These are phyloP conservation scores for Brachionus manjavacas DNA, from an alignment of 1,140 invertebrate genomes.

Conservation along the genomic window DNA sequence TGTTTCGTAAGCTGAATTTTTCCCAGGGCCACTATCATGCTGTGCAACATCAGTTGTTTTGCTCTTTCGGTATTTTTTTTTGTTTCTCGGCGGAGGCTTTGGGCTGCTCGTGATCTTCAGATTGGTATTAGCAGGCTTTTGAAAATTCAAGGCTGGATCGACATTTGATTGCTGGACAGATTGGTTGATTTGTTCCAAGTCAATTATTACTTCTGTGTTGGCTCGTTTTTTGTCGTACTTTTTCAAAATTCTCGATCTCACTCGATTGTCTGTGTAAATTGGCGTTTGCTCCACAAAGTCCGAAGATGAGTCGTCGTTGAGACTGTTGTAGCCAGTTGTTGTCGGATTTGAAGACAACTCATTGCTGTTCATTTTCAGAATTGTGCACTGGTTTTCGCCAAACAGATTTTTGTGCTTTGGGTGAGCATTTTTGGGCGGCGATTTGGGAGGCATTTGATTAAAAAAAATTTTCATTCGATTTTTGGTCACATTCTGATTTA, in stretches of 20 bases:
- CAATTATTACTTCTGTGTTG: slow-evolving; percentile 14
- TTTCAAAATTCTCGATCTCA: neutral
- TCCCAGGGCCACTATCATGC: neutral
- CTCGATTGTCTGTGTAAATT: neutral
- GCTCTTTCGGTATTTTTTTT: slow-evolving; percentile 29
- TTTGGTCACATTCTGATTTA: neutral
- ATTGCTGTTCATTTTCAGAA: neutral
- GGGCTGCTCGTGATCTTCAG: neutral
- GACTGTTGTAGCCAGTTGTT: slow-evolving; percentile 1
- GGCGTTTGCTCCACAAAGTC: neutral
- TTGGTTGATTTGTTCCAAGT: neutral
- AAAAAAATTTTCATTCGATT: neutral
- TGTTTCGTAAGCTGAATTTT: neutral
- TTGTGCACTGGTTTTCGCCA: no score
- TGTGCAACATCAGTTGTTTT: neutral
- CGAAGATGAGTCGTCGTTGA: slow-evolving; percentile 11
- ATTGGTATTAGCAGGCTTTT: neutral
- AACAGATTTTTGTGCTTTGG: neutral
- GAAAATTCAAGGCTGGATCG: neutral
- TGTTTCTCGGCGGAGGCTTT: slow-evolving; percentile 16
- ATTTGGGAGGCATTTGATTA: slow-evolving; percentile 1
- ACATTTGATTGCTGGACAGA: neutral
- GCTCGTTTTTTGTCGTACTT: slow-evolving; percentile 19
- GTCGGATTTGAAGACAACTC: neutral
- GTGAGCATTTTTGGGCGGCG: neutral